Conservation (phyloP, 2,113 vertebrate species). For the Nothobranchius furzeri region DNA sequence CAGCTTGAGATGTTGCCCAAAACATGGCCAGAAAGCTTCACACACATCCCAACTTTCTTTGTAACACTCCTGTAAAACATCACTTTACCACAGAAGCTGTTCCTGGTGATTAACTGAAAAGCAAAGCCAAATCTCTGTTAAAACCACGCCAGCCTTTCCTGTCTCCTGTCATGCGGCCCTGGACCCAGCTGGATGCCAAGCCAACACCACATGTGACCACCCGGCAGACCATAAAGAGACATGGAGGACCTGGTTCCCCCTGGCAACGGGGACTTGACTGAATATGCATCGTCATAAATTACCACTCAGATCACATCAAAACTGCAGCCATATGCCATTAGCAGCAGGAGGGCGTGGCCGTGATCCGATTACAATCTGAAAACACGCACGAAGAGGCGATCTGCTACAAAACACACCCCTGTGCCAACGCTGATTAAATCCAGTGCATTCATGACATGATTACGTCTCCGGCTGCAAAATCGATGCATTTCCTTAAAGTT, state of each 20-base stretch:
- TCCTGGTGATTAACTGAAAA: constrained; percentile 22
- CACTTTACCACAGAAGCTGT: constrained; percentile 1
- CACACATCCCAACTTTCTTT: constrained; percentile 1
- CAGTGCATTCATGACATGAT: constrained; percentile 28
- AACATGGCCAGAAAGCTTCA: constrained; percentile 7
- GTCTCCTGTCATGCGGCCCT: constrained; percentile 7
- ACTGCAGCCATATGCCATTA: constrained; percentile 44
- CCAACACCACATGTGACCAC: constrained; percentile 22
- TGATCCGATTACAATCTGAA: constrained; percentile 51
- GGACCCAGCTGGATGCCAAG: constrained; percentile 40
- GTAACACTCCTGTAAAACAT: constrained; percentile 17
- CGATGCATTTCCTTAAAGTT: constrained; percentile 45
- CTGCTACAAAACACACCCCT: constrained; percentile 28
- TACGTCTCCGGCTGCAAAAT: constrained; percentile 28
- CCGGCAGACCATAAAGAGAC: constrained; percentile 42
- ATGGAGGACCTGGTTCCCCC: constrained; percentile 23
- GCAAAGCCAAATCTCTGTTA: constrained; percentile 38
- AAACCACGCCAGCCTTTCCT: constrained; percentile 37
- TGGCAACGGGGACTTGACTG: constrained; percentile 19
- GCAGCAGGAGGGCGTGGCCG: constrained; percentile 23
- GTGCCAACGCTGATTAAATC: constrained; percentile 35
- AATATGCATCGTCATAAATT: constrained; percentile 51
- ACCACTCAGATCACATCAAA: constrained; percentile 42
- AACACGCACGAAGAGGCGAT: constrained; percentile 24
- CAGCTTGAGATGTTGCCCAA: constrained; percentile 22